phyloP scores from a whole-genome alignment of 2,888 invertebrate genomes.

The Spisula subtruncata region DNA sequence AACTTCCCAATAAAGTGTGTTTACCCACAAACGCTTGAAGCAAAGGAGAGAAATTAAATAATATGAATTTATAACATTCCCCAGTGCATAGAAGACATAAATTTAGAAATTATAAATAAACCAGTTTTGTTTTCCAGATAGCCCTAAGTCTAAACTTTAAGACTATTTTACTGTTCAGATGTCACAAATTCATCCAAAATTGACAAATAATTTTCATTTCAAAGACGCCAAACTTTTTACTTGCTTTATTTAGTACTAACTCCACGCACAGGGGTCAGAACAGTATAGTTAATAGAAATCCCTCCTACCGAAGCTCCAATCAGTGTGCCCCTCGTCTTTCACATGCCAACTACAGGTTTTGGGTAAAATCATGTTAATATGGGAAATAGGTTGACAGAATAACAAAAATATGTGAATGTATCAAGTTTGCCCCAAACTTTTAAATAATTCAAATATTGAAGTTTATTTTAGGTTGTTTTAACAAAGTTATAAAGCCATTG shows the following conservation, averaged over 20 bases:
- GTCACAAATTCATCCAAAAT: too few relatives aligned
- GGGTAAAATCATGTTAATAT: conserved; percentile 16
- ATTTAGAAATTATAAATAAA: too few relatives aligned
- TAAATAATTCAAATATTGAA: too few relatives aligned
- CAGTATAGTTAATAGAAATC: background rate
- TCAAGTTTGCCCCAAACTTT: background rate
- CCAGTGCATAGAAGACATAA: too few relatives aligned
- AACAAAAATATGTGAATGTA: background rate
- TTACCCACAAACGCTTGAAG: background rate
- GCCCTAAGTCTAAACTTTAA: background rate
- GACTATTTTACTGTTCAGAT: too few relatives aligned
- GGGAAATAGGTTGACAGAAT: background rate
- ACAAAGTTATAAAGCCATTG: too few relatives aligned
- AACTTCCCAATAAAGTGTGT: background rate
- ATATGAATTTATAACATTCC: background rate
- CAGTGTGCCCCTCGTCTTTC: conserved; percentile 19
- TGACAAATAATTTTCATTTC: too few relatives aligned
- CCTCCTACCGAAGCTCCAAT: background rate
- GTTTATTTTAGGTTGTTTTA: too few relatives aligned
- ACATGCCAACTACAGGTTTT: background rate
- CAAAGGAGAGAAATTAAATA: background rate
- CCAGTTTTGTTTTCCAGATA: background rate
- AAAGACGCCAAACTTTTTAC: too few relatives aligned
- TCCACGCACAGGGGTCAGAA: too few relatives aligned
- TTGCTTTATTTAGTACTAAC: too few relatives aligned